phyloP scores from a whole-genome alignment of 2,113 vertebrate species.

The Mustelus asterias region DNA sequence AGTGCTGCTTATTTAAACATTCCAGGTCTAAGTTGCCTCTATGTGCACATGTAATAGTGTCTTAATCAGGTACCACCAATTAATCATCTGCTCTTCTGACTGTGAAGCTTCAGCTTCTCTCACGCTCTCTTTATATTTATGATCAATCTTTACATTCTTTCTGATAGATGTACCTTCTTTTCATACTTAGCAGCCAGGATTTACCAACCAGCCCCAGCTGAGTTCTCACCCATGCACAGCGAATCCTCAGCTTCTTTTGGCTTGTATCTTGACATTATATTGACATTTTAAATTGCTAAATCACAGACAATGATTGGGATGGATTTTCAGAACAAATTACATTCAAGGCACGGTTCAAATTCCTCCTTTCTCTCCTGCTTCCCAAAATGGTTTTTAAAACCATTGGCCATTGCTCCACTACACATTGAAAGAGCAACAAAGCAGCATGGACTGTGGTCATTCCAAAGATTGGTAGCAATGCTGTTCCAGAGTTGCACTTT shows the following conservation, averaged over 20 bases:
- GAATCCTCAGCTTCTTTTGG: not conserved
- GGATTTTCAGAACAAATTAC: not conserved
- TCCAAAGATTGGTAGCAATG: not conserved
- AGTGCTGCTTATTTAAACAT: too few relatives aligned
- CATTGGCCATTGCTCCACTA: not conserved
- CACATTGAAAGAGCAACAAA: not conserved
- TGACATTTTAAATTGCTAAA: not conserved
- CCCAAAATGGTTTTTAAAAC: not conserved
- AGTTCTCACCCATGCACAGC: not conserved
- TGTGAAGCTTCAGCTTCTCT: not conserved
- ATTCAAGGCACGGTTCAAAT: not conserved
- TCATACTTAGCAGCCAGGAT: not conserved
- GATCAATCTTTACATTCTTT: not conserved
- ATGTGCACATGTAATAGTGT: not conserved
- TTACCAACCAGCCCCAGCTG: not conserved
- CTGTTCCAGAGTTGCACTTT: not conserved
- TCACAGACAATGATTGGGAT: not conserved
- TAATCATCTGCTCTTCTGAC: not conserved
- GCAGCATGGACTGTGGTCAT: not conserved
- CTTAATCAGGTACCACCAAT: not conserved
- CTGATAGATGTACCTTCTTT: not conserved
- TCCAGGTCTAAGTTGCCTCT: not conserved
- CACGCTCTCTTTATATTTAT: not conserved
- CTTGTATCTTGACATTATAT: not conserved
- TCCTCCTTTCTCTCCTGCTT: not conserved